phyloP scores from a whole-genome alignment of 2,888 invertebrate genomes.

The Nymphalis polychloros region DNA sequence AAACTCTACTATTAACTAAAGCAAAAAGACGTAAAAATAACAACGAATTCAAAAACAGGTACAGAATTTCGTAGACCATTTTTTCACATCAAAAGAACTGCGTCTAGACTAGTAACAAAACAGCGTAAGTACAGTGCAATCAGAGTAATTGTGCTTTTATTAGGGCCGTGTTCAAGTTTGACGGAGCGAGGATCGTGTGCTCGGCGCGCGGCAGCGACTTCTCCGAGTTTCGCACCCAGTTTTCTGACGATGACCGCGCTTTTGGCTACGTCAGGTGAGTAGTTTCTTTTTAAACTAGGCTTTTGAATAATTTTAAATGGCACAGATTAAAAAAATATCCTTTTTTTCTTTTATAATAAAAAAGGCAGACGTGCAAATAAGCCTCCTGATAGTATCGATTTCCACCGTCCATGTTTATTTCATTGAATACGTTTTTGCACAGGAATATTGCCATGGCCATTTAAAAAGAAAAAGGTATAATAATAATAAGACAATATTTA shows the following conservation, averaged over 20 bases:
- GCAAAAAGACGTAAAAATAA: neutral
- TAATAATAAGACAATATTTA: neutral
- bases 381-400: too few relatives aligned
- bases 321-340: too few relatives aligned
- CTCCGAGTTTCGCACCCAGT: slow-evolving; percentile 85
- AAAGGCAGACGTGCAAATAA: too few relatives aligned
- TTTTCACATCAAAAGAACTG: neutral
- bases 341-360: too few relatives aligned
- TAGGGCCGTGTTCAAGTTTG: slow-evolving; percentile 90
- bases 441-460: too few relatives aligned
- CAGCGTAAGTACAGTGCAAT: neutral
- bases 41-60: neutral
- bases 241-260: slow-evolving; percentile 87
- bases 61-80: neutral
- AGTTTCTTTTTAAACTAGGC: neutral
- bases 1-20: neutral
- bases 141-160: neutral
- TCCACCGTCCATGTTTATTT: too few relatives aligned
- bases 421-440: too few relatives aligned
- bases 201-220: slow-evolving; percentile 86
- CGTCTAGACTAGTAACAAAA: slow-evolving; percentile 8
- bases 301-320: neutral
- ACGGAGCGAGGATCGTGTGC: slow-evolving; percentile 85
- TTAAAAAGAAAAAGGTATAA: too few relatives aligned
- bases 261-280: slow-evolving; percentile 86